Percentiles rank a stretch among this genome's conserved stretches.
Conservation (phyloP, 2,797 vertebrate genomes). For the Euthynnus affinis region DNA sequence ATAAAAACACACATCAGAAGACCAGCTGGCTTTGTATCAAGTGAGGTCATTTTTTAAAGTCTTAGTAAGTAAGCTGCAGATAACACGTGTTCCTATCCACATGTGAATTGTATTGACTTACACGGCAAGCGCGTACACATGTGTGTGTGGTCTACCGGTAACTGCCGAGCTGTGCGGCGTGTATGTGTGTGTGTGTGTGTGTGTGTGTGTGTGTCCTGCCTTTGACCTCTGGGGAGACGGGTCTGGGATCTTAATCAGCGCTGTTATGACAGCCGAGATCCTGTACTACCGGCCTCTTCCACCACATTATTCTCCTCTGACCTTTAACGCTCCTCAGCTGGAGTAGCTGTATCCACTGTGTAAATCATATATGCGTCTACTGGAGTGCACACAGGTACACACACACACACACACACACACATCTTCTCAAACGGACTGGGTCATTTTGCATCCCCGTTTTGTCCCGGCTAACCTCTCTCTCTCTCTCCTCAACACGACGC, state of each 20-base stretch:
- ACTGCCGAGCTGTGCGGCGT: not conserved
- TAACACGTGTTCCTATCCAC: not conserved
- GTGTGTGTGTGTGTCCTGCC: constrained; percentile 55
- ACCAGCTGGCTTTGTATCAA: not conserved
- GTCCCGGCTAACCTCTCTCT: no score
- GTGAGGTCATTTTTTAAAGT: not conserved
- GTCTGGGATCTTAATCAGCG: constrained; percentile 78
- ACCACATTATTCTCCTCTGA: constrained; percentile 83
- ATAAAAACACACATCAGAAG: not conserved
- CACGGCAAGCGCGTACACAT: no score
- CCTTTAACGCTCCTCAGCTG: constrained; percentile 75
- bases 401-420: constrained; percentile 21
- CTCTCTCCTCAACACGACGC: constrained; percentile 15
- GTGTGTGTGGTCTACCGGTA: constrained; percentile 34
- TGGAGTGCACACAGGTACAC: constrained; percentile 20
- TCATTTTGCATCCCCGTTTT: constrained; percentile 59
- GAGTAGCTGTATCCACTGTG: constrained; percentile 69
- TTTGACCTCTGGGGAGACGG: constrained; percentile 68
- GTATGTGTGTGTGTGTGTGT: not conserved
- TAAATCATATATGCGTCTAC: constrained; percentile 69
- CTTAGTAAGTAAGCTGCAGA: not conserved
- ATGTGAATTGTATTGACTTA: not conserved
- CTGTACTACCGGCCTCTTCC: constrained; percentile 62
- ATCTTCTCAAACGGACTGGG: constrained; percentile 41
- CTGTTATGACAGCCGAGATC: constrained; percentile 78